Evolutionary conservation across 2,888 invertebrate species (phyloP).

Genomic region (Elegia similella): DNA sequence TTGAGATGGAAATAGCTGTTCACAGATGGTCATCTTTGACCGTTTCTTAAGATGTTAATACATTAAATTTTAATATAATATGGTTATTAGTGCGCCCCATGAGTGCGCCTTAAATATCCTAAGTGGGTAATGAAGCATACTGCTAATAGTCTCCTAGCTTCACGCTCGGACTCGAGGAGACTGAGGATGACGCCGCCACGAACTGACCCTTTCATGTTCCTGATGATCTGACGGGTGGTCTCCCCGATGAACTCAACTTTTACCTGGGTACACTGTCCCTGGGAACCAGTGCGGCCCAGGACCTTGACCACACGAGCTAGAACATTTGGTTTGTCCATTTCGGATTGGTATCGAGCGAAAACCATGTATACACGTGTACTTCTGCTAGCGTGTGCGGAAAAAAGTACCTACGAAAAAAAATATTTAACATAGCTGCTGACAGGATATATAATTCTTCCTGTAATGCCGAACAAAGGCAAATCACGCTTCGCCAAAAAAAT

Average conservation of each 20-base stretch:
- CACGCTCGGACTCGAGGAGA: conserved; percentile 98
- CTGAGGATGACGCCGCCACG: conserved; percentile 99
- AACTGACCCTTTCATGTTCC: conserved; percentile 99
- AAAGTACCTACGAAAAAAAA: too few species aligned
- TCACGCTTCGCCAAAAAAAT: too few species aligned
- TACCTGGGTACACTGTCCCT: conserved; percentile 99
- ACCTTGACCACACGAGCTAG: conserved; percentile 97
- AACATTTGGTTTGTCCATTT: conserved; percentile 94
- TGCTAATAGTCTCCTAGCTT: conserved; percentile 96
- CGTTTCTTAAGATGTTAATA: conserved; percentile 52
- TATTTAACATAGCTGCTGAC: too few species aligned
- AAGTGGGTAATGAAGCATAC: conserved; percentile 41
- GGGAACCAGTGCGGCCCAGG: conserved; percentile 98
- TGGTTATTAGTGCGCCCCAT: conserved; percentile 48
- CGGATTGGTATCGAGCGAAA: conserved; percentile 57
- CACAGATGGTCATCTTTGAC: conserved; percentile 66
- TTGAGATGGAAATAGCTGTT: conserved; percentile 47
- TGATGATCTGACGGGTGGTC: conserved; percentile 97
- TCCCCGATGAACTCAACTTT: conserved; percentile 99
- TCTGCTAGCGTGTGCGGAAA: conserved; percentile 62
- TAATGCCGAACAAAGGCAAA: too few species aligned
- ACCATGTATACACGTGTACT: conserved; percentile 70
- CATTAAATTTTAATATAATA: conserved; percentile 47
- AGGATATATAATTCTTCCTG: too few species aligned
- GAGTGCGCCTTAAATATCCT: too few species aligned